These are phyloP conservation scores for Chelonoidis abingdonii DNA, from an alignment of 2,113 vertebrate species.

Conservation along the genomic window DNA sequence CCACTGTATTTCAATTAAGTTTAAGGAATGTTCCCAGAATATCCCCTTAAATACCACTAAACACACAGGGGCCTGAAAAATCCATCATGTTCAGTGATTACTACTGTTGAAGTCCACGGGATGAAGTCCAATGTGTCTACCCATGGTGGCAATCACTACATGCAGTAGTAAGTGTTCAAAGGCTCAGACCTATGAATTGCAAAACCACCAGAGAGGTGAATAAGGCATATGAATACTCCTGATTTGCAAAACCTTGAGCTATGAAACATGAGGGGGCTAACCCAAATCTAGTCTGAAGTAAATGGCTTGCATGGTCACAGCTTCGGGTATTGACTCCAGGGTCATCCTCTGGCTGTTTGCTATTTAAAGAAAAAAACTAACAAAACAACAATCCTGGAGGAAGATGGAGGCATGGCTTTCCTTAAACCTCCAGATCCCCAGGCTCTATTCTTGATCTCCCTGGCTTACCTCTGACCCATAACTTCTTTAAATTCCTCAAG, in stretches of 20 bases:
- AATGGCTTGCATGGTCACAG: background rate
- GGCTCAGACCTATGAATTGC: background rate
- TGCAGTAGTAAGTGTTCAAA: background rate
- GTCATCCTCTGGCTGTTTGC: background rate
- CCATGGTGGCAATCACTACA: background rate
- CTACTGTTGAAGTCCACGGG: rapidly evolving
- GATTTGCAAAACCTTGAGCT: background rate
- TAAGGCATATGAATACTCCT: background rate
- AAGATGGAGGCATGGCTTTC: background rate
- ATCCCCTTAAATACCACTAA: background rate
- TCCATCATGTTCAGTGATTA: background rate
- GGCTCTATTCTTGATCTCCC: background rate
- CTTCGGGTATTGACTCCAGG: background rate
- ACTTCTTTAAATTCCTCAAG: background rate
- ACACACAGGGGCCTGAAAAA: background rate
- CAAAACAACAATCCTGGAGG: background rate
- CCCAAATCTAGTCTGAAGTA: background rate
- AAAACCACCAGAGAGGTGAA: background rate
- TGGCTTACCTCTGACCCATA: background rate
- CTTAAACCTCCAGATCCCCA: background rate
- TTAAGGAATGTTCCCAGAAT: rapidly evolving
- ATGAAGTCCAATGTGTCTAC: background rate
- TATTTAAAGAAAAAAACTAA: background rate
- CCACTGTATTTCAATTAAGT: background rate
- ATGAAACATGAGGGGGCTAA: background rate